Evolutionary conservation across 2,113 vertebrate genomes (phyloP).

Genomic region (Vulpes vulpes): DNA sequence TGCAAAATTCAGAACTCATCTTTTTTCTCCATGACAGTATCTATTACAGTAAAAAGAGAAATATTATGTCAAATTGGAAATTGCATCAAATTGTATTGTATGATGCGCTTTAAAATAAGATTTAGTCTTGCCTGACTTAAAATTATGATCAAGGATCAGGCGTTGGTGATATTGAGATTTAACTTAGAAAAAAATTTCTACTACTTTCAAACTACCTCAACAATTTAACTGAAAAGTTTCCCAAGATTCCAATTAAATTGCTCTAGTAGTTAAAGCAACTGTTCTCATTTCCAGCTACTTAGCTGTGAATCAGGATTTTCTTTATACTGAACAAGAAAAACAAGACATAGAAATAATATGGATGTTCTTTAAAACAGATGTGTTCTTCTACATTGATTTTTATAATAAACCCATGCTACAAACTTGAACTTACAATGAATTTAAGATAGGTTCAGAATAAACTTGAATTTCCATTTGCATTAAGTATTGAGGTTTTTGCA

Average conservation of each 20-base stretch:
- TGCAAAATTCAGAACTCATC: background rate
- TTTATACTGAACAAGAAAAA: background rate
- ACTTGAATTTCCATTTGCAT: background rate
- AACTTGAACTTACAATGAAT: background rate
- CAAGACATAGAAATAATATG: background rate
- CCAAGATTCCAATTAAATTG: background rate
- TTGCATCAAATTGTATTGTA: background rate
- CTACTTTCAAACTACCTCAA: background rate
- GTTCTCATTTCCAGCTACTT: background rate
- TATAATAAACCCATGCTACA: background rate
- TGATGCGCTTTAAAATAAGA: slow-evolving; percentile 23
- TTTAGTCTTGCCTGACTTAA: background rate
- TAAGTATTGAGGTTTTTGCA: slow-evolving; percentile 22
- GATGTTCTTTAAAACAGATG: background rate
- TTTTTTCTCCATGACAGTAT: background rate
- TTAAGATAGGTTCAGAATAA: slow-evolving; percentile 1
- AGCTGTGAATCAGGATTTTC: slow-evolving; percentile 11
- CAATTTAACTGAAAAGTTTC: slow-evolving; percentile 26
- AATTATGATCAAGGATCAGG: slow-evolving; percentile 33
- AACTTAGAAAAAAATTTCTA: slow-evolving; percentile 46
- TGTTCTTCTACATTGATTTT: background rate
- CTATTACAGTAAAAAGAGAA: slow-evolving; percentile 29
- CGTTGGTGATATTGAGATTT: background rate
- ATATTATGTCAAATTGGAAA: background rate
- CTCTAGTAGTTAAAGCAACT: slow-evolving; percentile 41